Conservation (phyloP, 2,113 vertebrate genomes). For the Larimichthys crocea region DNA sequence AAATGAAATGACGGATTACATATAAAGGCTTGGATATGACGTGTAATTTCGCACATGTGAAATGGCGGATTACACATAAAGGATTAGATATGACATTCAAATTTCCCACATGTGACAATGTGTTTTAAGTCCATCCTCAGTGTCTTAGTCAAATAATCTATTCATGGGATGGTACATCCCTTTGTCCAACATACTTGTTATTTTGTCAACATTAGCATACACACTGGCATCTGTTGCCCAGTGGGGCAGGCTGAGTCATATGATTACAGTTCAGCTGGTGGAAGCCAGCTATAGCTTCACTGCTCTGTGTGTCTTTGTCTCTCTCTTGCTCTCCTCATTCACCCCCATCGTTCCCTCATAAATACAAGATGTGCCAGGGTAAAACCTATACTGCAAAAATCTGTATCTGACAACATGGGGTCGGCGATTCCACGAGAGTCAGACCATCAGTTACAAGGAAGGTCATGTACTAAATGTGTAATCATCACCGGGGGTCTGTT, state of each 20-base stretch:
- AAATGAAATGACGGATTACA: constrained; percentile 33
- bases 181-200: constrained; percentile 57
- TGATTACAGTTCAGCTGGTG: constrained; percentile 60
- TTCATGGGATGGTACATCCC: constrained; percentile 16
- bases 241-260: constrained; percentile 77
- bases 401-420: neutral
- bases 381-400: neutral
- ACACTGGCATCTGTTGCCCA: constrained; percentile 80
- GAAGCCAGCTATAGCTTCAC: constrained; percentile 44
- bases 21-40: constrained; percentile 23
- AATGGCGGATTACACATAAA: constrained; percentile 2
- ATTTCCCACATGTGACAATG: neutral
- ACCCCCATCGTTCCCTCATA: constrained; percentile 20
- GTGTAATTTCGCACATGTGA: constrained; percentile 14
- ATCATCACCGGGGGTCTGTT: neutral
- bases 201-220: constrained; percentile 66
- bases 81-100: constrained; percentile 10
- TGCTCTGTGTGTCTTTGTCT: constrained; percentile 37
- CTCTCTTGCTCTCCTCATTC: constrained; percentile 36
- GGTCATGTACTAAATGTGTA: neutral
- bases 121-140: constrained; percentile 5
- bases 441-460: neutral
- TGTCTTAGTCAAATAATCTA: constrained; percentile 25
- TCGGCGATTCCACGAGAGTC: neutral
- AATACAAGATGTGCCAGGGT: constrained; percentile 26